Base-by-base conservation (phyloP, 92 coral and sea anemone species). In the Zoanthus solanderi region DNA sequence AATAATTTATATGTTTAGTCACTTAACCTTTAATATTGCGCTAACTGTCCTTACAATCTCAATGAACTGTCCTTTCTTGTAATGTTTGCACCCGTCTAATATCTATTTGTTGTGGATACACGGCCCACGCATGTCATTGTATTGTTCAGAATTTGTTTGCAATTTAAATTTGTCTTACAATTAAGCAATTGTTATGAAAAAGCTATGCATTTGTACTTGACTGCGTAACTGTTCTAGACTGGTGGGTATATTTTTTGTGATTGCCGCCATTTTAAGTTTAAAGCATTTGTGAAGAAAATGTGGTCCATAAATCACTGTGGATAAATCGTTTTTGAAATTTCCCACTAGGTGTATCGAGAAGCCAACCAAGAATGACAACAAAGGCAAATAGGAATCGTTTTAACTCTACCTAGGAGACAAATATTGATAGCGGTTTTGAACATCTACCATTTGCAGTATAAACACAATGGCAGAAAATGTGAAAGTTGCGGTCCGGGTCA, bases 391-490 rank as follows among this genome's bases (percentile, higher is more conserved):
- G 17, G 45, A 56, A 67, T 9, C 44, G 56, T 15, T 23, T 17
- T 42, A 17, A 63, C 18, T 71, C 56, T 9, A 54, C 37, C n/a
- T 29, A 18, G 8, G 9, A 14, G 32, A 16, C 47, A 65, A 18
- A 81, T 4, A 45, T 32, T 47, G 31, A 52, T 30, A 29, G 45
- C 18, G 32, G 65, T 10, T 58, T 32, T 77, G 42, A 77, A 28
- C 48, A 11, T 16, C 30, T 28, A 23, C 67, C 32, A 7, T 29
- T 18, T n/a, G 42, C n/a, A 58, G 61, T 37, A 37, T 54, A 67
- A 69, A 69, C 42, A 45, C 60, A 29, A 96, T 96, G 98, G 98
- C 95, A 89, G 98, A 96, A 71, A 96, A 94, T 83, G 98, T 96
- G 60, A 90, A 86, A 67, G 98, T 96, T 3, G 98, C 98, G 1